phyloP scores from a whole-genome alignment of 2,113 vertebrate genomes.

The Paralichthys olivaceus region DNA sequence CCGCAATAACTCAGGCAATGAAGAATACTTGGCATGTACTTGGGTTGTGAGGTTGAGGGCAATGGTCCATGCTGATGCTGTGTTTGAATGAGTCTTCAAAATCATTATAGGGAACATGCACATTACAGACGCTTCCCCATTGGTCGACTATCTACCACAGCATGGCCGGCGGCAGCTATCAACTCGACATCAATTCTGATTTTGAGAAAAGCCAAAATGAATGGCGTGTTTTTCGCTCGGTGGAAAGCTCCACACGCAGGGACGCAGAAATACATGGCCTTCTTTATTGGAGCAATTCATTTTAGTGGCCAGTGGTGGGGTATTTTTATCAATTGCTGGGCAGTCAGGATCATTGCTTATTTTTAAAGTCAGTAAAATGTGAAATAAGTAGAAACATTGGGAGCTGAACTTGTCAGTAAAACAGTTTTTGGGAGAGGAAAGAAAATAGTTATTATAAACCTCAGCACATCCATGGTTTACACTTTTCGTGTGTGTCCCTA shows the following conservation, averaged over 20 bases:
- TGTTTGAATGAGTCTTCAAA: conserved; percentile 47
- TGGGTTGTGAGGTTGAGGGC: conserved; percentile 23
- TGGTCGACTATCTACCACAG: conserved; percentile 3
- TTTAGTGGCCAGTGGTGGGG: neutral
- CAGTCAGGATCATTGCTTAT: neutral
- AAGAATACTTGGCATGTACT: conserved; percentile 36
- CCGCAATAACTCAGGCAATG: conserved; percentile 36
- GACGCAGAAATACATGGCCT: neutral
- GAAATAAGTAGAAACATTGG: neutral
- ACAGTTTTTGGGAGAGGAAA: neutral
- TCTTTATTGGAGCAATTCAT: conserved; percentile 16
- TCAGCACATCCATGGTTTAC: neutral
- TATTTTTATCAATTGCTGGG: conserved; percentile 8
- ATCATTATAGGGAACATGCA: conserved; percentile 43
- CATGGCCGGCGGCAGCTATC: conserved; percentile 7
- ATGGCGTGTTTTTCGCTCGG: conserved; percentile 14
- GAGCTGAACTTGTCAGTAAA: neutral
- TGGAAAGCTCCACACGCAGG: neutral
- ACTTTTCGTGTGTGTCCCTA: too few species aligned
- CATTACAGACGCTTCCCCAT: conserved; percentile 1
- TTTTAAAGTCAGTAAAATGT: neutral
- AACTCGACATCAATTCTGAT: conserved; percentile 9
- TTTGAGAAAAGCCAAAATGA: neutral
- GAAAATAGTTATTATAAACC: neutral
- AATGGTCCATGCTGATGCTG: conserved; percentile 47